Percentiles rank a stretch among this genome's conserved stretches.
Conservation (phyloP, 1,140 invertebrate species). For the Acromyrmex heyeri region DNA sequence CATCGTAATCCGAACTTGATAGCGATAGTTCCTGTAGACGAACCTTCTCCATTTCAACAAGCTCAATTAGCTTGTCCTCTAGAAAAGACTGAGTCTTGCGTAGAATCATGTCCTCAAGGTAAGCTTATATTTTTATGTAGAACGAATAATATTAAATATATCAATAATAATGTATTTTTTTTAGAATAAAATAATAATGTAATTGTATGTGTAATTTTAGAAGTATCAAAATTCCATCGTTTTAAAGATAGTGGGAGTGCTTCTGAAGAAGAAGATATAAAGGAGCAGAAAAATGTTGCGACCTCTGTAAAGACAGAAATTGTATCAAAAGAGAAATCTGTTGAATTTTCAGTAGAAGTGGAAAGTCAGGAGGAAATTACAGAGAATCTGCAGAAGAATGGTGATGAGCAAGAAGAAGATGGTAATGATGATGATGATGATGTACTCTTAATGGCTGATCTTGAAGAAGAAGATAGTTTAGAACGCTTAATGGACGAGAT, state of each 20-base stretch:
- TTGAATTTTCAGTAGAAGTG: slow-evolving; percentile 62
- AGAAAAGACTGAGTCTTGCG: slow-evolving; percentile 52
- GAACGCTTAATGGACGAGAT: slow-evolving; percentile 85
- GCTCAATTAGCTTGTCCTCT: slow-evolving; percentile 29
- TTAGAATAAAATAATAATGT: slow-evolving; percentile 12
- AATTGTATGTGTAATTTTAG: slow-evolving; percentile 66
- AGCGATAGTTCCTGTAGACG: slow-evolving; percentile 84
- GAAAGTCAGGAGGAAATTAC: slow-evolving; percentile 68
- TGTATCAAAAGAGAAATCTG: slow-evolving; percentile 63
- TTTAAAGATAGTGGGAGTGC: slow-evolving; percentile 80
- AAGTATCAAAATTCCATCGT: slow-evolving; percentile 82
- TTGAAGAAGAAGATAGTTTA: slow-evolving; percentile 84
- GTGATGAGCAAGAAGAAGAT: slow-evolving; percentile 72
- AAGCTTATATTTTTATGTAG: slow-evolving; percentile 12
- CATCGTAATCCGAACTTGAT: slow-evolving; percentile 83
- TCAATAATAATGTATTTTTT: neutral
- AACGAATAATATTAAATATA: neutral
- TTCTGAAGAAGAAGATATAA: slow-evolving; percentile 82
- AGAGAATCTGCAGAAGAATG: slow-evolving; percentile 52
- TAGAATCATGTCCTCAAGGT: slow-evolving; percentile 62
- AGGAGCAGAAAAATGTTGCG: slow-evolving; percentile 59
- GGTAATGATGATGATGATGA: slow-evolving; percentile 84
- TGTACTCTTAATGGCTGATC: slow-evolving; percentile 82
- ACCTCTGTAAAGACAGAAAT: slow-evolving; percentile 48
- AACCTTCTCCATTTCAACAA: slow-evolving; percentile 66